Evolutionary conservation across 1,140 invertebrate genomes (phyloP).

Genomic region (Drosophila subpulchrella): DNA sequence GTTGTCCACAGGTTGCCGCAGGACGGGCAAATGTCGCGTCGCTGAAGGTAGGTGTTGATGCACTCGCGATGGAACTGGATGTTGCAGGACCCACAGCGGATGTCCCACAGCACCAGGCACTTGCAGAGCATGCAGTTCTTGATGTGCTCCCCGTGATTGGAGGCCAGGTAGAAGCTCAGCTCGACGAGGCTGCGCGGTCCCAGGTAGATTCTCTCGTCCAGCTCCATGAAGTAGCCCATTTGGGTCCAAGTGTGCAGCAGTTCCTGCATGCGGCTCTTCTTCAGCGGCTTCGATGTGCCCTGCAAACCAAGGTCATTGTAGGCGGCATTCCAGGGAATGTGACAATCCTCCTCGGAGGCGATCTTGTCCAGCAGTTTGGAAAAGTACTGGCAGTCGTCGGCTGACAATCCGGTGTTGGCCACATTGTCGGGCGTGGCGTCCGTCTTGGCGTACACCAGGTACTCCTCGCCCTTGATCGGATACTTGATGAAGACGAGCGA

Average conservation of each 20-base stretch:
- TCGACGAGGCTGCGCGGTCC: slow-evolving; percentile 63
- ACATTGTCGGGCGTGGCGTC: slow-evolving; percentile 52
- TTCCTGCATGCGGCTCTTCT: slow-evolving; percentile 56
- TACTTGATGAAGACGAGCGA: slow-evolving; percentile 51
- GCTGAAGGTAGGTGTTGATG: slow-evolving; percentile 60
- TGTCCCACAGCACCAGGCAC: slow-evolving; percentile 65
- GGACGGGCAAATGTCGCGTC: slow-evolving; percentile 60
- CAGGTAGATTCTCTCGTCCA: slow-evolving; percentile 49
- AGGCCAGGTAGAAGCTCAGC: slow-evolving; percentile 55
- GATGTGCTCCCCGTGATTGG: slow-evolving; percentile 51
- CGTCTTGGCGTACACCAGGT: slow-evolving; percentile 59
- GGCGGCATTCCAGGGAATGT: slow-evolving; percentile 60
- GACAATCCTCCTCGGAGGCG: slow-evolving; percentile 30
- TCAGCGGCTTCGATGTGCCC: slow-evolving; percentile 14
- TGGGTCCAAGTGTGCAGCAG: slow-evolving; percentile 50
- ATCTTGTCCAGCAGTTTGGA: slow-evolving; percentile 59
- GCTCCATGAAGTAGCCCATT: slow-evolving; percentile 64
- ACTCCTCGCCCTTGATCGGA: slow-evolving; percentile 48
- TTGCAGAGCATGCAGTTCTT: slow-evolving; percentile 63
- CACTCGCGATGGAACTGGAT: slow-evolving; percentile 60
- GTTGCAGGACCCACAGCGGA: slow-evolving; percentile 52
- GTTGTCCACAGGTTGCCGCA: slow-evolving; percentile 57
- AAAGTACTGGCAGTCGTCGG: slow-evolving; percentile 69
- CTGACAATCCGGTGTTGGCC: slow-evolving; percentile 35
- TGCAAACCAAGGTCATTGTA: slow-evolving; percentile 34